These are phyloP conservation scores for Schizopygopsis malacanthus DNA, from an alignment of 2,797 vertebrate species.

Conservation along the genomic window DNA sequence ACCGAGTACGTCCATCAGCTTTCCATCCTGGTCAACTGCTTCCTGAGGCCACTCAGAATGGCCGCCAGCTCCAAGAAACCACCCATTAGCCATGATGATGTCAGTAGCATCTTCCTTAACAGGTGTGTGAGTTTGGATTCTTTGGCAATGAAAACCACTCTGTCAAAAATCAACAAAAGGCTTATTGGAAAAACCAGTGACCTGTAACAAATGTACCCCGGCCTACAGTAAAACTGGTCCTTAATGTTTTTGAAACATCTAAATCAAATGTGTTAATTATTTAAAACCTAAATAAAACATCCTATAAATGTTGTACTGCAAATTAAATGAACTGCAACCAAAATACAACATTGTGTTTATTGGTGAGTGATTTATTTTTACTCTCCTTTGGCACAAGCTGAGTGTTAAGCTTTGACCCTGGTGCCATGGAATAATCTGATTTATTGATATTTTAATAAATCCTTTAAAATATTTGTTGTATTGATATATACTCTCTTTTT, in stretches of 20 bases:
- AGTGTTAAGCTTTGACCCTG: not conserved
- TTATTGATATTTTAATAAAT: not conserved
- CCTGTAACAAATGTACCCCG: not conserved
- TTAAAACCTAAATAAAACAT: not conserved
- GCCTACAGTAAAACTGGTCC: not conserved
- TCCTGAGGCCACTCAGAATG: conserved; percentile 94
- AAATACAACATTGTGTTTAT: not conserved
- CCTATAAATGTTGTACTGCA: not conserved
- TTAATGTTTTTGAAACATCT: not conserved
- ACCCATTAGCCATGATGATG: conserved; percentile 93
- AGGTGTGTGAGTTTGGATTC: conserved; percentile 77
- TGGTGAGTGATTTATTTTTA: not conserved
- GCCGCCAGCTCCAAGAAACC: conserved; percentile 98
- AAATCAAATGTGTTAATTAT: not conserved
- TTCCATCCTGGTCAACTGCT: conserved; percentile 94
- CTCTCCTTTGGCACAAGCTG: not conserved
- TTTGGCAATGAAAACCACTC: not conserved
- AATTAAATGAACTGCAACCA: not conserved
- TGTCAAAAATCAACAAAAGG: not conserved
- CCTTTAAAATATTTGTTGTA: not conserved
- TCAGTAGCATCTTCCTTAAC: conserved; percentile 99
- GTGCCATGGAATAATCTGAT: not conserved
- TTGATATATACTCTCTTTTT: conserved; percentile 20
- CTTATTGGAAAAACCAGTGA: not conserved
- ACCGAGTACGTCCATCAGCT: conserved; percentile 94